A percentile compares a stretch with the other conserved stretches of the same genome.
Evolutionary conservation across 2,113 vertebrate species (phyloP).

Genomic region (Cheilinus undulatus): DNA sequence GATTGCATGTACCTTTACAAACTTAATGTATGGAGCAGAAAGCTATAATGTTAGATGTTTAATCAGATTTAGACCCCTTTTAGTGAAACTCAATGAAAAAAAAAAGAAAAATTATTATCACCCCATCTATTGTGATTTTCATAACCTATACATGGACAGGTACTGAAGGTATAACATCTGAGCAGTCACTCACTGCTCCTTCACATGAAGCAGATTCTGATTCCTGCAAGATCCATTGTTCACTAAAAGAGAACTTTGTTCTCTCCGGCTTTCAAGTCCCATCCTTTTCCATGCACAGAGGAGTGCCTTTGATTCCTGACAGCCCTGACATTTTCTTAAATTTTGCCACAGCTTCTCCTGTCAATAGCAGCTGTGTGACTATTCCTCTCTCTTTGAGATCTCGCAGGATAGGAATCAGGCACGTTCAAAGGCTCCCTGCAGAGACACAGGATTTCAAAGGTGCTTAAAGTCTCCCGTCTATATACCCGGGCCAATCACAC

Average conservation of each 20-base stretch:
- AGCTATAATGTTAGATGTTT: too few species aligned
- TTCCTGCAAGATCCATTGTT: conserved; percentile 46
- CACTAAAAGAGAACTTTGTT: conserved; percentile 44
- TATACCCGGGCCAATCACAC: conserved; percentile 36
- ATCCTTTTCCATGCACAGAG: conserved; percentile 29
- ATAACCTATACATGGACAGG: background rate
- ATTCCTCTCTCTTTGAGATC: conserved; percentile 41
- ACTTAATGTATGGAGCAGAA: too few species aligned
- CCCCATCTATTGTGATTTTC: background rate
- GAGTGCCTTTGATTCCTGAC: conserved; percentile 56
- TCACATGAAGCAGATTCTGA: background rate
- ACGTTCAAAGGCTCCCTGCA: conserved; percentile 55
- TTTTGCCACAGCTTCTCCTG: conserved; percentile 41
- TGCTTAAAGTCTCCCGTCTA: conserved; percentile 28
- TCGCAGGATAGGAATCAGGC: conserved; percentile 35
- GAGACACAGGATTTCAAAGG: conserved; percentile 59
- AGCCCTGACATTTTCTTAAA: conserved; percentile 63
- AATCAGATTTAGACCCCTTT: too few species aligned
- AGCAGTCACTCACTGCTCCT: conserved; percentile 17
- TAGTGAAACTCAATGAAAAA: background rate
- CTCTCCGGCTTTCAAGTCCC: conserved; percentile 50
- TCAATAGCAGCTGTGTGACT: conserved; percentile 53
- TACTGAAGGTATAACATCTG: background rate
- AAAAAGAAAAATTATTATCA: background rate
- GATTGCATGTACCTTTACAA: too few species aligned